Evolutionary conservation across 1,140 invertebrate species (phyloP).

Genomic region (Drosophila athabasca): DNA sequence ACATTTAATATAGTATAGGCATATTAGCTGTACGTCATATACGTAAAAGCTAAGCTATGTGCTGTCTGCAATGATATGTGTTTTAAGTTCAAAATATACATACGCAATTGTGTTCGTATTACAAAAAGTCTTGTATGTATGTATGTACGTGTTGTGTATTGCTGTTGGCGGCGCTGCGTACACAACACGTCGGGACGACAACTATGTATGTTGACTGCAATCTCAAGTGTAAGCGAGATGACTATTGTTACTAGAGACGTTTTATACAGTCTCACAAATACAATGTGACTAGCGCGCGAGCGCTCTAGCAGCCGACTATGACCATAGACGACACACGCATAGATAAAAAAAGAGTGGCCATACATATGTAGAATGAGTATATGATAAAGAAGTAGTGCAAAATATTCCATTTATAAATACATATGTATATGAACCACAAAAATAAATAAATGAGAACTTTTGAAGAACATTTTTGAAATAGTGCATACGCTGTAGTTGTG

Average conservation of each 20-base stretch:
- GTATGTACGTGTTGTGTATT: slow-evolving; percentile 51
- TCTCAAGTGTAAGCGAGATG: slow-evolving; percentile 59
- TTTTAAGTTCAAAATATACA: slow-evolving; percentile 31
- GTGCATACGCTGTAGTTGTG: neutral
- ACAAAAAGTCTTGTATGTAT: slow-evolving; percentile 50
- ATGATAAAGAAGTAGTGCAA: slow-evolving; percentile 42
- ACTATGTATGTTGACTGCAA: slow-evolving; percentile 35
- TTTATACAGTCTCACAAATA: slow-evolving; percentile 38
- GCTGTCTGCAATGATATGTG: slow-evolving; percentile 2
- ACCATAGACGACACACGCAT: slow-evolving; percentile 40
- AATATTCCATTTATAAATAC: slow-evolving; percentile 21
- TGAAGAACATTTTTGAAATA: slow-evolving; percentile 1
- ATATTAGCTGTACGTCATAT: slow-evolving; percentile 39
- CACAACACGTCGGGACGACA: slow-evolving; percentile 48
- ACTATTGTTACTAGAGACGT: slow-evolving; percentile 47
- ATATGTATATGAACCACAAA: slow-evolving; percentile 6
- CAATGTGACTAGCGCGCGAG: slow-evolving; percentile 49
- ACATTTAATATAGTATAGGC: slow-evolving; percentile 40
- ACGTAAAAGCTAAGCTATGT: slow-evolving; percentile 3
- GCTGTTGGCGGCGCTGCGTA: slow-evolving; percentile 50
- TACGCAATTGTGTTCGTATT: slow-evolving; percentile 31
- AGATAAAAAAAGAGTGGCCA: slow-evolving; percentile 46
- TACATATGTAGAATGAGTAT: slow-evolving; percentile 39
- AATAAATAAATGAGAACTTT: slow-evolving; percentile 29
- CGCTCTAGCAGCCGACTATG: slow-evolving; percentile 34